Base-by-base conservation (phyloP, 2,113 vertebrate species). In the Tauraco erythrolophus region DNA sequence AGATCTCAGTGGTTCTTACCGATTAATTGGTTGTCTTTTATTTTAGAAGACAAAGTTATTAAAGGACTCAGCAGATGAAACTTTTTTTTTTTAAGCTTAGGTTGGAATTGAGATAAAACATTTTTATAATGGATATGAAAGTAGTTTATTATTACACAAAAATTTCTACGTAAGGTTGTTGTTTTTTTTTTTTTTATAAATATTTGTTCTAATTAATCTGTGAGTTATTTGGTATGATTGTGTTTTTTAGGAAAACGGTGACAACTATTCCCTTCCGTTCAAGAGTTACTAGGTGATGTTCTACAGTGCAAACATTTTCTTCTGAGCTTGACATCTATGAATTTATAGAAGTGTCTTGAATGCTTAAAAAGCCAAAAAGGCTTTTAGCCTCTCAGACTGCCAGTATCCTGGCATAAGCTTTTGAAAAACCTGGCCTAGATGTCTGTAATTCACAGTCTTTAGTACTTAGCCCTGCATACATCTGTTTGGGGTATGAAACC, bases 381-480 rank as follows among this genome's bases (percentile, higher is more conserved):
- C 74, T 96, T 96, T 96, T 92, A 93, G 54, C 45, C 48, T 72
- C 23, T 85, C 28, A 69, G 18, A n/a, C 62, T 80, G 41, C 69
- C 37, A 61, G 39, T 91, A 89, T 19, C 19, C 57, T 94, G 69
- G 65, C 84, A 64, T 68, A 87, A 88, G 53, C 30, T 82, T 89
- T 79, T 89, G 45, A 72, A 83, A 96, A 93, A 68, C 43, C 41
- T 85, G 65, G 53, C 23, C 50, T 79, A n/a, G 62, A 61, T 88
- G 15, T 57, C 84, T 92, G 1, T 61, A 80, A 92, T 89, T 86
- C 43, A n/a, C 30, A 54, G 15, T n/a, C 57, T 68, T 71, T 72
- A 72, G 23, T 82, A 54, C 30, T 83, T 74, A 74, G 50, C 37
- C 61, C 75, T 93, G 41, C 10, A 69, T 53, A 65, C 15, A 39